A percentile compares a stretch with the other conserved stretches of the same genome.
These are phyloP conservation scores for Palaemon carinicauda DNA, from an alignment of 1,140 invertebrate species.

Conservation along the genomic window DNA sequence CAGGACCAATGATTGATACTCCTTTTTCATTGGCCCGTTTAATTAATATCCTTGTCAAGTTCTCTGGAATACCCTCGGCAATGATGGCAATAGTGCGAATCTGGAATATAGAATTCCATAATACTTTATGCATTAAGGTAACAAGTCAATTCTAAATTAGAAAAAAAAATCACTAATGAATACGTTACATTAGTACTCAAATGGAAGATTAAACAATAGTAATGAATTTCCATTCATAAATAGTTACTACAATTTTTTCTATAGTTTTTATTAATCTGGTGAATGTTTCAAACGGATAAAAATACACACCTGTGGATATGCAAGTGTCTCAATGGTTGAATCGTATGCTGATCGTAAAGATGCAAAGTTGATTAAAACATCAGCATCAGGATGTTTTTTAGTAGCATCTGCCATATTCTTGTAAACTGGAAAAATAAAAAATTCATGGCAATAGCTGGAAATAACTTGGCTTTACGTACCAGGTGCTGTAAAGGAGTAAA, in stretches of 20 bases:
- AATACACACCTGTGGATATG: conserved; percentile 79
- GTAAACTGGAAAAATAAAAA: conserved; percentile 76
- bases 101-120: conserved; percentile 62
- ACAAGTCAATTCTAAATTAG: too few species aligned
- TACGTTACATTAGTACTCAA: too few species aligned
- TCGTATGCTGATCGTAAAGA: conserved; percentile 97
- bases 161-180: too few species aligned
- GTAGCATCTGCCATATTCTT: conserved; percentile 98
- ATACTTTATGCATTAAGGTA: not conserved
- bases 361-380: conserved; percentile 98
- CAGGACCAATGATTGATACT: conserved; percentile 93
- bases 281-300: not conserved
- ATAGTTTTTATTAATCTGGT: too few species aligned
- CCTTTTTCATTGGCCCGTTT: conserved; percentile 82
- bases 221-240: too few species aligned
- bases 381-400: conserved; percentile 92
- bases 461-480: too few species aligned
- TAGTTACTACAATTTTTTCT: too few species aligned
- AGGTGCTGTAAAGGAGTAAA: too few species aligned
- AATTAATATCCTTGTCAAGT: conserved; percentile 95
- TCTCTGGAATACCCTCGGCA: conserved; percentile 98
- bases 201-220: too few species aligned
- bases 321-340: conserved; percentile 91
- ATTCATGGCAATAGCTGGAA: not conserved
- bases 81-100: conserved; percentile 98